Base-by-base conservation (phyloP, 1,140 invertebrate species). In the Colletes gigas region DNA sequence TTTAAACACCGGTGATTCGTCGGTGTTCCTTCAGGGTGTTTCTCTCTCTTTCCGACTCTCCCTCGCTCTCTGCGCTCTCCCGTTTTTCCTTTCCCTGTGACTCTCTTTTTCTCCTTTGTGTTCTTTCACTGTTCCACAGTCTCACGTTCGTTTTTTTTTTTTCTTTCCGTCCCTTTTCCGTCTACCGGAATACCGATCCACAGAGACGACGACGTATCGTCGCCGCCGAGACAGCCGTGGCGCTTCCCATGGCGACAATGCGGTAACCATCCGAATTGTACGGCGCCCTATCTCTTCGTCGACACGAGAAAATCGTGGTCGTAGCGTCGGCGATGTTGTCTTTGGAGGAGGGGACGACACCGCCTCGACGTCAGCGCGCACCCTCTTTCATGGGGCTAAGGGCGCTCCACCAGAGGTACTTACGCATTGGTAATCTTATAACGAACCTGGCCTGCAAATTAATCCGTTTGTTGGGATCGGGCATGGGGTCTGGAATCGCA, bases 1-100 rank as follows among this genome's bases (percentile, higher is more conserved):
- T 92, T 92, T 91, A 92, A 92, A 92, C 90, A 90, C 87, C 83
- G 77, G 76, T 85, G 88, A 91, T 91, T 92, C 89, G 89, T 89
- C 89, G 83, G 82, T 83, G 70, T 52, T 88, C 83, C 84, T 87
- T 88, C 83, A 54, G 70, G 60, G 76, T 73, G 47, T 65, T 52
- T 14, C 41, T 65, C 1, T 60, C 67, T 66, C 44, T 65, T 8
- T 15, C 54, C 66, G 3, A 47, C 10, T 10, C 30, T 4, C 55
- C 47, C 10, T 1, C 41, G 0, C 10, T 10, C 41, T 69, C 39
- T 17, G 50, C 9, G 10, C n/a, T 47, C 39, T 5, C 1, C 54
- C 4, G 15, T 50, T 9, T 19, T 19, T 55, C 19, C n/a, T 60
- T 60, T 12, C 8, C 30, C 10, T 44, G 8, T 4, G 0, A 15